Evolutionary conservation across 2,113 vertebrate genomes (phyloP), one percentile per base, ranked within the genome.

Genomic region (Xiphophorus couchianus): DNA sequence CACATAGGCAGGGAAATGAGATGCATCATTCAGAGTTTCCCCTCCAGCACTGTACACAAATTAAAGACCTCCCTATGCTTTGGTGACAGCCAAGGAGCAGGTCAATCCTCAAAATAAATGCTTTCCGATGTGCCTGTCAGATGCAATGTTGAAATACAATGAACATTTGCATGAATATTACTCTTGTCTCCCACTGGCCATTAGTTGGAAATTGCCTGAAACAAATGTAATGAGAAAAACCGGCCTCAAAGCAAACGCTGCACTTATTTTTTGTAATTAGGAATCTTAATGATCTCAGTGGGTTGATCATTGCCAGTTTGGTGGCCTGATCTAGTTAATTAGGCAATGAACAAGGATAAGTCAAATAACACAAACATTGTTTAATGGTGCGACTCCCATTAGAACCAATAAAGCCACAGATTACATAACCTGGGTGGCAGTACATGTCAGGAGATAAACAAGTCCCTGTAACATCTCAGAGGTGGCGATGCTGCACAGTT

Each of bases 391-490:
- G 77, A 72, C 73, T 87, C 84, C 80, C 85, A 85, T 84, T 78
- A 82, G 81, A 77, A 87, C 86, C 88, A 91, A 93, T 90, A 91
- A 90, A 87, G 83, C 80, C 69, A 66, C 72, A 27, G 74, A 88
- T 92, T 90, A 86, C 85, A 91, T 91, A 87, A 94, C 88, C 84
- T 88, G 64, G 62, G 73, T 88, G 84, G 76, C 78, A 86, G 88
- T 65, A 74, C 62, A 83, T 76, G 74, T 69, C 30, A 37, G 51
- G 62, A 42, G 80, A 54, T 48, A 71, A 76, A 82, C 78, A 71
- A 74, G 70, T 74, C 81, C 64, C 70, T 77, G 77, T 64, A 85
- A 77, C 74, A 72, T 69, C 81, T 80, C 62, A 80, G 67, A 75
- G 64, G 51, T 66, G 72, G 28, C 58, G 62, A 81, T 77, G 63